Evolutionary conservation across 1,140 invertebrate species (phyloP), one percentile per base, ranked within the genome.

Genomic region (Aethina tumida): DNA sequence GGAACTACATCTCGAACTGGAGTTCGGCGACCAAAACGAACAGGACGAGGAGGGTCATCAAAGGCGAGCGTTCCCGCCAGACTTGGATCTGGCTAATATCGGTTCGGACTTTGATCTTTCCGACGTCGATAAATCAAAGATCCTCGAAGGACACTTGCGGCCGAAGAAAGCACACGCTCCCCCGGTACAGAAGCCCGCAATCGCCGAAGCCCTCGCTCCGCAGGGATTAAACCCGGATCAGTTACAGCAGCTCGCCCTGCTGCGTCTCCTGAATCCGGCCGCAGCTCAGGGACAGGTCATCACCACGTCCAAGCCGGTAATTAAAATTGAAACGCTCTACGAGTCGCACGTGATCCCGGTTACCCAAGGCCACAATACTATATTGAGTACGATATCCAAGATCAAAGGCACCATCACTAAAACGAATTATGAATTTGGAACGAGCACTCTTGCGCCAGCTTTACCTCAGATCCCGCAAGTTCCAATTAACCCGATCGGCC

Each of bases 311-410:
- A 77, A 75, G 43, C 84, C 84, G 0, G 65, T 87, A 0, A 50
- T 84, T 0, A 78, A 77, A 50, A 64, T 81, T 8, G 80, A 86
- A 55, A 88, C 84, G 0, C 45, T 87, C 2, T 88, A 79, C 56
- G 83, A 87, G 55, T 83, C 83, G 0, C 82, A 86, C 49, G 75
- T 86, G 0, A 75, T 88, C 36, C 84, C 85, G 0, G 55, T 88
- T 1, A 73, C 83, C 14, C 80, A 81, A 43, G 81, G 79, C 4
- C 73, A 73, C 8, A 78, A 71, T 41, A 87, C 83, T 0, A 65
- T 80, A 7, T 75, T 75, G 18, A 84, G 80, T 39, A 89, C 85
- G 0, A 66, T 89, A 8, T 83, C 82, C 0, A 59, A 59, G 37
- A 24, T 54, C 7, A 71, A 86, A 7, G 80, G 74, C 2, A 85